Base-by-base conservation (phyloP, 2,888 invertebrate species). In the Dysmachus trigonus region DNA sequence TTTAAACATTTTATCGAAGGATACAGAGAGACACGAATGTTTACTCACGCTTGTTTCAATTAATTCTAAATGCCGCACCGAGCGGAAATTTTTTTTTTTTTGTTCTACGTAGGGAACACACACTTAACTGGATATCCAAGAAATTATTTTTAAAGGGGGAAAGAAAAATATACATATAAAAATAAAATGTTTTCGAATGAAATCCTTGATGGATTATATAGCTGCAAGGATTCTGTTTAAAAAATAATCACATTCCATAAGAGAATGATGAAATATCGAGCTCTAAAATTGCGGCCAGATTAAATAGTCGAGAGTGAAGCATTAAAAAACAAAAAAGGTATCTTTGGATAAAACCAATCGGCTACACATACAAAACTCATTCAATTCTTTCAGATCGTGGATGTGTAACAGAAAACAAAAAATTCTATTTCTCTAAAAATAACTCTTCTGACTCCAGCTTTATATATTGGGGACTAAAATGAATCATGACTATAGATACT, bases 401-500 rank as follows among this genome's bases (percentile, higher is more conserved):
- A 27, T 77, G 47, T 77, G 35, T 77, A 77, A 30, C 62, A 62
- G 10, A 27, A 53, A 53, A 22, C 7, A 62, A 62, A 18, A 77
- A 22, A 41, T 3, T 41, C 6, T 51, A n/a, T 31, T 53, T 62
- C 62, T 81, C 81, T 81, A 81, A 81, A 81, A 53, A 81, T 81
- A 81, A 33, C 51, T 81, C 33, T 33, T 33, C 51, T 81, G 53
- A 53, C 62, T 81, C 81, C 81, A 81, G 62, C 51, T 81, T n/a
- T n/a, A n/a, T 81, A 33, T 81, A 81, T 33, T 77, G 77, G 47
- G 77, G 41, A 77, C 77, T 81, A n/a, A 81, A 81, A 81, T 81
- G 81, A 81, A 53, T 81, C 81, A 81, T 81, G 81, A 31, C 53
- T 62, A 53, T 33, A 31, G 51, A 81, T 81, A 31, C 53, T 33